These are phyloP conservation scores for Caenorhabditis tropicalis DNA, from an alignment of 1,140 invertebrate genomes.

Conservation along the genomic window DNA sequence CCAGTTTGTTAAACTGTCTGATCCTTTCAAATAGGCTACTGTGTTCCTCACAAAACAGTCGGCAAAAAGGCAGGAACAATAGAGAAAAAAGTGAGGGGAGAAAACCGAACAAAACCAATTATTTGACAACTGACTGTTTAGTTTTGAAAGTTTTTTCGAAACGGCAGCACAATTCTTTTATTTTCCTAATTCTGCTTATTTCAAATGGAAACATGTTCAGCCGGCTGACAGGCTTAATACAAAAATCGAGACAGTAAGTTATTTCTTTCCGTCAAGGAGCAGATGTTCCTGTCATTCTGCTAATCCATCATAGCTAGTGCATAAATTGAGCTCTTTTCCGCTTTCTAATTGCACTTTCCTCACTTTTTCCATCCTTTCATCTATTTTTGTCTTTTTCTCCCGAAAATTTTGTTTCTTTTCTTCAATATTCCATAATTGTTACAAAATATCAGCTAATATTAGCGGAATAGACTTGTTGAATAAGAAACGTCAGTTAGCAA, in stretches of 20 bases:
- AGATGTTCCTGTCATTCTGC: slow-evolving; percentile 15
- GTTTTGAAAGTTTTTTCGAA: neutral
- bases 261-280: neutral
- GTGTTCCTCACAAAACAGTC: neutral
- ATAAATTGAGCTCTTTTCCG: neutral
- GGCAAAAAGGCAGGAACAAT: neutral
- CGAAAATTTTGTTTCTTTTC: neutral
- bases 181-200: neutral
- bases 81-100: neutral
- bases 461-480: neutral
- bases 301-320: neutral
- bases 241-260: slow-evolving; percentile 35
- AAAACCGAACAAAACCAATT: slow-evolving; percentile 7
- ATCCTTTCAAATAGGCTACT: neutral
- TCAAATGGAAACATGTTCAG: neutral
- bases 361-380: neutral
- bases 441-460: too few relatives aligned
- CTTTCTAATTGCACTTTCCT: slow-evolving; percentile 26
- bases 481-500: neutral
- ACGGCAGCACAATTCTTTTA: neutral
- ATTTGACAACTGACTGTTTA: slow-evolving; percentile 24
- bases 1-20: neutral
- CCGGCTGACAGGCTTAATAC: slow-evolving; percentile 8
- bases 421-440: neutral
- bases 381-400: neutral